These are phyloP conservation scores for Xyrauchen texanus DNA, from an alignment of 2,113 vertebrate species.

Conservation along the genomic window DNA sequence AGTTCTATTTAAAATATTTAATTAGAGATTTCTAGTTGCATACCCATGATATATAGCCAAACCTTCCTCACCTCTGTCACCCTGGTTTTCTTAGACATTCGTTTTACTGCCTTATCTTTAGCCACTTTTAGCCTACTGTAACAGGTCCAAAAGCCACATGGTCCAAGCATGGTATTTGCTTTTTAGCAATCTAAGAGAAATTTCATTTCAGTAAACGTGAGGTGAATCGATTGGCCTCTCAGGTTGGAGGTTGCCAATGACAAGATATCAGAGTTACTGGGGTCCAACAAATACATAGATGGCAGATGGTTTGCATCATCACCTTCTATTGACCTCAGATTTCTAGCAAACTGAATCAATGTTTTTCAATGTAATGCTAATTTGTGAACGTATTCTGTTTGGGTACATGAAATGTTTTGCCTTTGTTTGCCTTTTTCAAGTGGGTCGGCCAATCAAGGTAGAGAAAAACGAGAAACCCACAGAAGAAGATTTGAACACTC, in stretches of 20 bases:
- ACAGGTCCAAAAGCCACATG: background rate
- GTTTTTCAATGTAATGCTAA: background rate
- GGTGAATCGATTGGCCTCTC: background rate
- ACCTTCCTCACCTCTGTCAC: background rate
- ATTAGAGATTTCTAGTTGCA: too few relatives aligned
- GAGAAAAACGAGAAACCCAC: constrained; percentile 74
- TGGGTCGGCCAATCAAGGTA: constrained; percentile 88
- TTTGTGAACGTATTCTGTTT: background rate
- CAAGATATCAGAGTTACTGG: background rate
- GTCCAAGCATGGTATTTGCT: background rate
- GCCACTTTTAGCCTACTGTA: background rate
- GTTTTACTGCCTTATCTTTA: background rate
- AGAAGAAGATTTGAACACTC: constrained; percentile 73
- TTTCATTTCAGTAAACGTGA: constrained; percentile 20
- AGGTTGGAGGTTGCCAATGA: background rate
- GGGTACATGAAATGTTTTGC: background rate
- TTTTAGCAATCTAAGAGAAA: constrained; percentile 26
- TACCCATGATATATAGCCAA: too few relatives aligned
- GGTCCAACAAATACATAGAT: background rate
- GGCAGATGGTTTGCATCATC: background rate
- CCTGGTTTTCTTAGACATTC: background rate
- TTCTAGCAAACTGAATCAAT: background rate
- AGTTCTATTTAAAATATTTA: too few relatives aligned
- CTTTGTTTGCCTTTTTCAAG: constrained; percentile 64
- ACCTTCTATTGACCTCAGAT: background rate